phyloP scores from a whole-genome alignment of 2,113 vertebrate species.

The Rhagologus leucostigma region DNA sequence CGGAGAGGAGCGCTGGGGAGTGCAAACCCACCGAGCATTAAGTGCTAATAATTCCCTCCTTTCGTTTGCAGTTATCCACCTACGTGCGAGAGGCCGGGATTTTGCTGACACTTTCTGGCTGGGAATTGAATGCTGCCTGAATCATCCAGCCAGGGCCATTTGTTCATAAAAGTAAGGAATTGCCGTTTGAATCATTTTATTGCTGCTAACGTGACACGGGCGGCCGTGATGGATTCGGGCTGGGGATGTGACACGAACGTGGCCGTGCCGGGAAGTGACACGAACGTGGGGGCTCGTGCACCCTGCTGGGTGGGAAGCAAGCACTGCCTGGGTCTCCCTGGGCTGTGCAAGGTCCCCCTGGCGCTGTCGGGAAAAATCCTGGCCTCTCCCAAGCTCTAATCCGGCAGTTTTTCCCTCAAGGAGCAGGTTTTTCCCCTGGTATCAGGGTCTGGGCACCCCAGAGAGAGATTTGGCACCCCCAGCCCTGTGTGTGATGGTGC shows the following conservation, averaged over 20 bases:
- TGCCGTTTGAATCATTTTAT: slow-evolving; percentile 45
- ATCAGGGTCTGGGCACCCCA: accelerated
- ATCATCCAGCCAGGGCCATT: slow-evolving; percentile 57
- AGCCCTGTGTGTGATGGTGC: background rate
- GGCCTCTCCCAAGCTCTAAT: background rate
- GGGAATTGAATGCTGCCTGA: slow-evolving; percentile 50
- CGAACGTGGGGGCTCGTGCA: background rate
- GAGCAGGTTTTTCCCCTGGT: background rate
- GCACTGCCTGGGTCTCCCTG: background rate
- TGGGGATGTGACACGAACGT: background rate
- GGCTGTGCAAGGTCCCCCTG: background rate
- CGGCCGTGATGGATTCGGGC: background rate
- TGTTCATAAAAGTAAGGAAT: slow-evolving; percentile 60
- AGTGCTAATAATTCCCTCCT: slow-evolving; percentile 48
- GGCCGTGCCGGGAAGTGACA: background rate
- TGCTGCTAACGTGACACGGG: slow-evolving; percentile 23
- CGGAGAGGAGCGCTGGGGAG: background rate
- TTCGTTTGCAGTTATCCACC: slow-evolving; percentile 54
- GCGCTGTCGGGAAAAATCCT: background rate
- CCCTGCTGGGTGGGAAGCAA: background rate
- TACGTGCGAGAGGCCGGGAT: background rate
- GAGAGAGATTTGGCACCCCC: background rate
- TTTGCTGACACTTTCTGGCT: slow-evolving; percentile 56
- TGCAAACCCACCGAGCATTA: background rate
- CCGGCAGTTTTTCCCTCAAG: background rate